Evolutionary conservation across 2,113 vertebrate genomes (phyloP), one percentile per base, ranked within the genome.

Genomic region (Paramormyrops kingsleyae): DNA sequence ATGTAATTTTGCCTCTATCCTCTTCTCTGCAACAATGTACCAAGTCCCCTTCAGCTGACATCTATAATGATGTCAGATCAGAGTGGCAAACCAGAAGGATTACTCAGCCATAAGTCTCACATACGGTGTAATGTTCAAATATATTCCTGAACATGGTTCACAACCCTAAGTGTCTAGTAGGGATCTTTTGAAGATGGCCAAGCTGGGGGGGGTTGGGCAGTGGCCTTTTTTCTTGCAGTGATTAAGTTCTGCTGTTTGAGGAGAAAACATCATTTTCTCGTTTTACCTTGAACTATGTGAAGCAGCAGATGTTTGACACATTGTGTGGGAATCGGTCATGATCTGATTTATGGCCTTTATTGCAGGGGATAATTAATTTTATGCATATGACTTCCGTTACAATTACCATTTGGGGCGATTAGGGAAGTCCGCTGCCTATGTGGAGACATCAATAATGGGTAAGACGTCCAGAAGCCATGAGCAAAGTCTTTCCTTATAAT

Each of bases 331-430:
- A 97, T 98, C 97, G 96, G 95, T 94, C 95, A 94, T 95, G 96
- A 97, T 93, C 97, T 98, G 97, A 97, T 97, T 98, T 97, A 97
- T 98, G 96, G 96, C 96, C 95, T 94, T 92, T 97, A 95, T 96
- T 97, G 96, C 95, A 94, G 92, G 89, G 95, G 93, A 96, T 96
- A 96, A 98, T 97, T 97, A 97, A 98, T 97, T 97, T 97, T 97
- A 97, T 98, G 97, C 97, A 97, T 97, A 97, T 97, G 97, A 96
- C 96, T 97, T 97, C 97, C 96, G 96, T 96, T 96, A 97, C 96
- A 97, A 97, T 99, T 97, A 97, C 96, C 93, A 91, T 89, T 91
- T 70, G 9, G 92, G 91, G 93, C 94, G 94, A 95, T 94, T 95
- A 94, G 95, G 95, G 95, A 95, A 96, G 96, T 96, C 96, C 95